phyloP scores from a whole-genome alignment of 2,888 invertebrate genomes.

The Parascotia fuliginaria region DNA sequence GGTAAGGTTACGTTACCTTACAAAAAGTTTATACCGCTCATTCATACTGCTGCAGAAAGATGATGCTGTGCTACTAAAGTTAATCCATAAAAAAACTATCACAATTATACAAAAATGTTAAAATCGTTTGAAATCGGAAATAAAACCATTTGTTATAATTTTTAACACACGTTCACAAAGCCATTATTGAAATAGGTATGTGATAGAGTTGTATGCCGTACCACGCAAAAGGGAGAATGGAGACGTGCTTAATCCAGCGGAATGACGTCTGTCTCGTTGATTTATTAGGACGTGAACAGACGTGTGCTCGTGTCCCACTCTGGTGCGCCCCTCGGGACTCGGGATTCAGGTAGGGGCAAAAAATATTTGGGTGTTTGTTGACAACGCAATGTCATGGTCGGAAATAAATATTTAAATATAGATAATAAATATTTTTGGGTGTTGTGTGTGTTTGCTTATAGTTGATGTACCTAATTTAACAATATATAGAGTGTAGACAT shows the following conservation, averaged over 20 bases:
- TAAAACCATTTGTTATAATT: slow-evolving; percentile 24
- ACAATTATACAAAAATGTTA: background rate
- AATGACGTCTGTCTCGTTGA: slow-evolving; percentile 68
- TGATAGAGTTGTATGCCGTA: slow-evolving; percentile 46
- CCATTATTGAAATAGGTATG: slow-evolving; percentile 28
- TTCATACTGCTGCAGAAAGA: background rate
- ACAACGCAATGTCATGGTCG: slow-evolving; percentile 67
- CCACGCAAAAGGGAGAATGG: slow-evolving; percentile 51
- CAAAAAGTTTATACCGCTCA: background rate
- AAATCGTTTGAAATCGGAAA: slow-evolving; percentile 9
- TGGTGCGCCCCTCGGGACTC: slow-evolving; percentile 44
- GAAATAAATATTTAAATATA: slow-evolving; percentile 47
- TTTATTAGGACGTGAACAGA: slow-evolving; percentile 73
- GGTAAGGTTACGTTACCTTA: background rate
- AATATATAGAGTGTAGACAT: too few species aligned
- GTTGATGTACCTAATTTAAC: too few species aligned
- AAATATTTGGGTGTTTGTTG: slow-evolving; percentile 78
- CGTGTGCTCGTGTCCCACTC: slow-evolving; percentile 58
- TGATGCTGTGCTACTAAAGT: background rate
- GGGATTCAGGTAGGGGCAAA: slow-evolving; percentile 64
- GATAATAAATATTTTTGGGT: slow-evolving; percentile 17
- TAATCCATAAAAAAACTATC: background rate
- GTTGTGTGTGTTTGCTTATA: slow-evolving; percentile 13
- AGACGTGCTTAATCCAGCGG: slow-evolving; percentile 59
- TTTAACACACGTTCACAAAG: slow-evolving; percentile 24